Conservation (phyloP, 2,113 vertebrate genomes). For the Narcine bancroftii region DNA sequence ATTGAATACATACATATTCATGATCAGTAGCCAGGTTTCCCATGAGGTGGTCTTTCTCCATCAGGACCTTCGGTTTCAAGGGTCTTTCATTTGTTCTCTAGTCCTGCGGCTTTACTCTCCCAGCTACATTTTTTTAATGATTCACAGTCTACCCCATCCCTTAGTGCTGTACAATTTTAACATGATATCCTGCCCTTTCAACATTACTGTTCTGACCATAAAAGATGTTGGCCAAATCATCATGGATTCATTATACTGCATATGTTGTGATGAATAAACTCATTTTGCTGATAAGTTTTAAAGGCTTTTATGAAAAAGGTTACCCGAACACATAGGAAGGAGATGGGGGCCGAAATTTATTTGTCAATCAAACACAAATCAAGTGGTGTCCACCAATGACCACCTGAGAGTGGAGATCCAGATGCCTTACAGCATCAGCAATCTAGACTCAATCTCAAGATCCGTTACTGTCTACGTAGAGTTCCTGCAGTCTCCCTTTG, state of each 20-base stretch:
- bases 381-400: background rate
- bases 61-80: background rate
- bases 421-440: no score
- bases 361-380: background rate
- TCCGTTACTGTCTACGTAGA: no score
- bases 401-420: background rate
- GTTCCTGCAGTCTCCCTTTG: no score
- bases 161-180: background rate
- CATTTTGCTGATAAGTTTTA: background rate
- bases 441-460: no score
- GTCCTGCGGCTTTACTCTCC: background rate
- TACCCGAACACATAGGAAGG: background rate
- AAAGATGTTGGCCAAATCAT: background rate
- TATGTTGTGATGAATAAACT: background rate
- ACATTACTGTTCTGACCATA: background rate
- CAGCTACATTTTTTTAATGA: no score
- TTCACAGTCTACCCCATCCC: no score
- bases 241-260: background rate
- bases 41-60: no score
- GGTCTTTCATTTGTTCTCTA: background rate
- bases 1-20: background rate
- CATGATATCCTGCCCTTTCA: background rate
- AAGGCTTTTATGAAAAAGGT: background rate
- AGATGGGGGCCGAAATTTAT: background rate
- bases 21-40: no score